Conservation (phyloP, 2,888 invertebrate species). For the Diarsia dahlii region DNA sequence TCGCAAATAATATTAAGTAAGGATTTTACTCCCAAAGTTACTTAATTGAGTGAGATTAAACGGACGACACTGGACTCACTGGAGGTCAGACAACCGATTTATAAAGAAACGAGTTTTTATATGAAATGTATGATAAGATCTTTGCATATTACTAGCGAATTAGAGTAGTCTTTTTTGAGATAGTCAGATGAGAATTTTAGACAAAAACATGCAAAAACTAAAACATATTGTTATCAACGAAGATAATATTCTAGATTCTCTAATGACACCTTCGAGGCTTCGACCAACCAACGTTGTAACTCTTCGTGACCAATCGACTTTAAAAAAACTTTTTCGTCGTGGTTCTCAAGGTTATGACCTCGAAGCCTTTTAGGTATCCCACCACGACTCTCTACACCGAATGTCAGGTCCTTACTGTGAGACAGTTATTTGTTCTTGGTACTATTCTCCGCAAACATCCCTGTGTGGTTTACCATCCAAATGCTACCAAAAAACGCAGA, state of each 20-base stretch:
- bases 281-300: neutral
- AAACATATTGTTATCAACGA: neutral
- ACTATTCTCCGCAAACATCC: too few species aligned
- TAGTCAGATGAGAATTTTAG: neutral
- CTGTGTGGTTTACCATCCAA: too few species aligned
- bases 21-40: conserved; percentile 12
- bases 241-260: neutral
- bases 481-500: too few species aligned
- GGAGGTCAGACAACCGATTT: conserved; percentile 20
- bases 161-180: neutral
- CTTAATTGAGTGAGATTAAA: conserved; percentile 30
- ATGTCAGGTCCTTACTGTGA: too few species aligned
- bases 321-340: too few species aligned
- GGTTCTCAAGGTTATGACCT: too few species aligned
- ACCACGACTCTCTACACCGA: too few species aligned
- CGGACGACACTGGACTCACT: conserved; percentile 1
- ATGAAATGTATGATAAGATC: conserved; percentile 1
- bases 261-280: too few species aligned
- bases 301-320: neutral
- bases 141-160: conserved; percentile 9
- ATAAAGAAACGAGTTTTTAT: conserved; percentile 17
- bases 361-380: too few species aligned
- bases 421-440: too few species aligned
- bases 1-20: too few species aligned
- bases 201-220: neutral